phyloP scores from a whole-genome alignment of 2,888 invertebrate species.

The Zele albiditarsus region DNA sequence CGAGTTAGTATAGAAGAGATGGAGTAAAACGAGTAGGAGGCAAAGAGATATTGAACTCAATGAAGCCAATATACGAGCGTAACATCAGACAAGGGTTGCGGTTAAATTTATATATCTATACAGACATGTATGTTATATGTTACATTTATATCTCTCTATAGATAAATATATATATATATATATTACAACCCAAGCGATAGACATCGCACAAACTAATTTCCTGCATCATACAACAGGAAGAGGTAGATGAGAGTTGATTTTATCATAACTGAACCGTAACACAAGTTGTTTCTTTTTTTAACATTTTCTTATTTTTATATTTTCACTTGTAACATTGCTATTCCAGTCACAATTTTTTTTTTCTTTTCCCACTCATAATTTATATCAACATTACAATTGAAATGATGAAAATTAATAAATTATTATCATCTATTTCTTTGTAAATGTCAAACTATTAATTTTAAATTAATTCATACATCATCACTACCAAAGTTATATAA shows the following conservation, averaged over 20 bases:
- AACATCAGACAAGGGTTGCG: constrained; percentile 35
- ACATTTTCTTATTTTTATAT: neutral
- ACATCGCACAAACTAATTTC: constrained; percentile 56
- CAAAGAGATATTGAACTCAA: constrained; percentile 52
- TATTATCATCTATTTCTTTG: too few relatives aligned
- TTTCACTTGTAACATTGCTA: neutral
- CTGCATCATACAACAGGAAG: constrained; percentile 46
- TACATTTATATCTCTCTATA: constrained; percentile 9
- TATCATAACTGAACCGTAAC: neutral
- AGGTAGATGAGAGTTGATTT: constrained; percentile 37
- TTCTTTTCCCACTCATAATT: too few relatives aligned
- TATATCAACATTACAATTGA: too few relatives aligned
- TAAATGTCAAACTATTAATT: too few relatives aligned
- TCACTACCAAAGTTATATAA: too few relatives aligned
- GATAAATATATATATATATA: constrained; percentile 25
- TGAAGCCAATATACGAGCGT: constrained; percentile 49
- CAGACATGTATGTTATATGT: neutral
- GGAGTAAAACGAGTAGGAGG: constrained; percentile 33
- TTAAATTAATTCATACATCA: too few relatives aligned
- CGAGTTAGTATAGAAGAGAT: constrained; percentile 7
- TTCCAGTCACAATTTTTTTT: neutral
- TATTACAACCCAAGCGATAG: constrained; percentile 22
- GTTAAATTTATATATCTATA: constrained; percentile 17
- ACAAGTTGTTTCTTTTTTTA: neutral
- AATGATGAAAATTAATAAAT: too few relatives aligned